Conservation (phyloP, 2,888 invertebrate genomes). For the Lymantria monacha region DNA sequence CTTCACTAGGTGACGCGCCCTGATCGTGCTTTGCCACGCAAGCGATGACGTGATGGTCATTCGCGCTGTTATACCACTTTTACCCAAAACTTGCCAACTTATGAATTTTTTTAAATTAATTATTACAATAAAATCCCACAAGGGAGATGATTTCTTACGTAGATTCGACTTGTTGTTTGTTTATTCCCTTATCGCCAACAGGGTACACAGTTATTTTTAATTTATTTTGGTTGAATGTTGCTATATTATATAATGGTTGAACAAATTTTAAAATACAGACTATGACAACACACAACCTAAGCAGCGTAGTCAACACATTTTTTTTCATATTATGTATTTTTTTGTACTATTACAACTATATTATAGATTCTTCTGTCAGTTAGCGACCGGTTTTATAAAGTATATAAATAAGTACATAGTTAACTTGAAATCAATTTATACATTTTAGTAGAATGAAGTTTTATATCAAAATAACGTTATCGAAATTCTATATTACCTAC, state of each 20-base stretch:
- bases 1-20: slow-evolving; percentile 42
- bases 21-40: slow-evolving; percentile 61
- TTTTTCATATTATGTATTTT: no score
- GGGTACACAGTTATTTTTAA: slow-evolving; percentile 7
- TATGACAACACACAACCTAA: not conserved
- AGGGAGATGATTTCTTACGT: slow-evolving; percentile 12
- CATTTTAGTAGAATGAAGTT: no score
- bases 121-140: slow-evolving; percentile 20
- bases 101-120: slow-evolving; percentile 30
- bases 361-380: no score
- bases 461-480: no score
- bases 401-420: no score
- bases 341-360: no score
- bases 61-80: slow-evolving; percentile 60
- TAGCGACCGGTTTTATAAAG: no score
- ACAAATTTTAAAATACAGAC: not conserved
- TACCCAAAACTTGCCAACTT: slow-evolving; percentile 56
- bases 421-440: no score
- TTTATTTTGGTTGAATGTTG: slow-evolving; percentile 21
- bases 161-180: slow-evolving; percentile 19
- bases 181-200: slow-evolving; percentile 11
- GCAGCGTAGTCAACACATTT: no score
- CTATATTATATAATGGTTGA: slow-evolving; percentile 10
- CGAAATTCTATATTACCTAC: no score
- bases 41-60: slow-evolving; percentile 62